Evolutionary conservation across 2,888 invertebrate species (phyloP), one percentile per base, ranked within the genome.

Genomic region (Oscheius sp.): DNA sequence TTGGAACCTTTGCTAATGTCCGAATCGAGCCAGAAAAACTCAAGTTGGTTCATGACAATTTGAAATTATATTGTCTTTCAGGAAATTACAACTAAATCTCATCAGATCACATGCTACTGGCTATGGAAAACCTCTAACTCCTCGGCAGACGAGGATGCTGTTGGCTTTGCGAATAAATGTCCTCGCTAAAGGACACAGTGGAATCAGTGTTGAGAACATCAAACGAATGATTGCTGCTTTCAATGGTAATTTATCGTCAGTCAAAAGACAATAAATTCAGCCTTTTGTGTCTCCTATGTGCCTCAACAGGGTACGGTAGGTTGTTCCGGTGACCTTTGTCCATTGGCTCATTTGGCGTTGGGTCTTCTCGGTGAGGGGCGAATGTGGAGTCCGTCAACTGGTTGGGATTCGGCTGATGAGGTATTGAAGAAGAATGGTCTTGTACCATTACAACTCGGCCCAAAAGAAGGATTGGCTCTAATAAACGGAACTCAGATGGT

Each of bases 401-500:
- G 80, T 67, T 86, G 86, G 86, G 81, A 75, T 51, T 67, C 72
- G 38, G 85, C 85, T 20, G 80, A 69, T 12, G 28, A 74, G 12
- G 85, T 85, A 2, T 82, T 91, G 63, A 89, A 90, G 83, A 87
- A 88, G 33, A 89, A 91, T 81, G 87, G 89, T 51, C 86, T 91
- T 65, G 87, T 87, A 64, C 90, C 90, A 6, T 87, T 91, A 69
- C 85, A 86, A 20, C 86, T 91, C 33, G 88, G 89, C 45, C 88
- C 91, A 1, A 91, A 91, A 86, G 91, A 91, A 86, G 91, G 90
- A 1, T 81, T 91, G 24, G 90, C 90, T 0, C 85, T 91, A 70
- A 90, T 91, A 77, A 91, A 91, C 85, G 91, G 91, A 41, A 91
- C 91, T 12, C 91, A 91, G 81, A 87, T 91, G 72, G 91, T 91